phyloP scores from a whole-genome alignment of 2,888 invertebrate species.

The Pseudococcus longispinus region DNA sequence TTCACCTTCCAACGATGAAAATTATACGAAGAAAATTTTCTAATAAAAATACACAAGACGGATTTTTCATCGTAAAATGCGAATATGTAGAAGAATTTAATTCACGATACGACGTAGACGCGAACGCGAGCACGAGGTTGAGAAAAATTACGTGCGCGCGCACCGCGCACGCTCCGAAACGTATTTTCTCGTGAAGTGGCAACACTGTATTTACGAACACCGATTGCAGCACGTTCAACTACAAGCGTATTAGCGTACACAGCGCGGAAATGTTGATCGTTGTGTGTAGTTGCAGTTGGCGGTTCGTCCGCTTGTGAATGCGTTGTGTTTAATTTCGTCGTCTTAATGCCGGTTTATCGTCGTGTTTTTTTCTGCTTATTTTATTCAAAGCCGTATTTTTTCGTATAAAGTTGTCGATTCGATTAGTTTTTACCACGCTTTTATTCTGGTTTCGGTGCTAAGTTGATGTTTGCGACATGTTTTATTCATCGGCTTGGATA shows the following conservation, averaged over 20 bases:
- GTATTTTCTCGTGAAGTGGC: conserved; percentile 5
- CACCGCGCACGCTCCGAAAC: background rate
- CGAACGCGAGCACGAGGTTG: background rate
- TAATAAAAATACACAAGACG: background rate
- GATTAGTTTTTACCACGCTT: conserved; percentile 14
- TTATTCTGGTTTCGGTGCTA: conserved; percentile 12
- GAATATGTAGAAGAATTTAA: background rate
- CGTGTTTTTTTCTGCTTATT: background rate
- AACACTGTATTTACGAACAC: conserved; percentile 10
- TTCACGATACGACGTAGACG: background rate
- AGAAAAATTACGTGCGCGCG: background rate
- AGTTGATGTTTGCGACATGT: background rate
- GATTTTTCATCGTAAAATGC: background rate
- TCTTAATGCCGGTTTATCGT: conserved; percentile 10
- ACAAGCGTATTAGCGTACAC: background rate
- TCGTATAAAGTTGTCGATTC: background rate
- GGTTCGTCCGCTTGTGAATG: background rate
- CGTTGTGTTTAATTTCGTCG: background rate
- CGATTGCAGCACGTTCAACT: conserved; percentile 25
- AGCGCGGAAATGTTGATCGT: conserved; percentile 12
- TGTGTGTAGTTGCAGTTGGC: background rate
- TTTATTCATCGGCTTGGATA: background rate
- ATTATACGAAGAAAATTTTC: background rate
- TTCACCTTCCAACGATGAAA: background rate
- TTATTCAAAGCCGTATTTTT: background rate